Base-by-base conservation (phyloP, 64 coral and sea anemone species). In the Montipora foliosa region DNA sequence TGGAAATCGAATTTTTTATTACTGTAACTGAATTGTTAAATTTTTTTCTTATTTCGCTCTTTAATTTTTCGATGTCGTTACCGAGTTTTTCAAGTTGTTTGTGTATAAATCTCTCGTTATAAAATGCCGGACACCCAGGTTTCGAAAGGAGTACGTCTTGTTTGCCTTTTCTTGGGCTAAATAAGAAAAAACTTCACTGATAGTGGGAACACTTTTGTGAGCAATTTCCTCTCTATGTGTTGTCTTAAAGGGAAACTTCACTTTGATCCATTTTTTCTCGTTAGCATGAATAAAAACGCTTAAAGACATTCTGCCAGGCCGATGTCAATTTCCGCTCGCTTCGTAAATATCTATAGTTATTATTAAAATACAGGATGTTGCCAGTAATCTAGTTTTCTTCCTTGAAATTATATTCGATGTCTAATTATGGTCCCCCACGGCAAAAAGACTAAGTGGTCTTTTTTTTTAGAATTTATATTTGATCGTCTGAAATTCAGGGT, bases 361-460 rank as follows among this genome's bases (percentile, higher is more conserved):
- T 96, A 96, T 93, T 89, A 88, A 96, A 92, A 96, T 79, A 93
- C 95, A 96, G 95, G 95, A 96, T 93, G 95, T 93, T 85, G 81
- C 68, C 24, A 89, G 91, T 96, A 96, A 96, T 96, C 87, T 96
- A 87, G 91, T 96, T 96, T 85, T 96, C 84, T 89, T 96, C 95
- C 83, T 21, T 72, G 81, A 89, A 96, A 93, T 93, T 93, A 90
- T 85, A 93, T 86, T 96, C 91, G 51, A 52, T 25, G 80, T 96
- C 91, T 96, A 96, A 96, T 96, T 96, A 93, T 77, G 58, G 87
- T 89, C 47, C 91, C 57, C 69, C 79, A 89, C 87, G 95, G 88
- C 81, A 93, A 83, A 95, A 70, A 83, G 78, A 80, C 48, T 79
- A 87, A 78, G 88, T 90, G 87, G 47, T 64, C 14, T 44, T 64